Conservation (phyloP, 64 coral and sea anemone genomes). For the Actinia equina region DNA sequence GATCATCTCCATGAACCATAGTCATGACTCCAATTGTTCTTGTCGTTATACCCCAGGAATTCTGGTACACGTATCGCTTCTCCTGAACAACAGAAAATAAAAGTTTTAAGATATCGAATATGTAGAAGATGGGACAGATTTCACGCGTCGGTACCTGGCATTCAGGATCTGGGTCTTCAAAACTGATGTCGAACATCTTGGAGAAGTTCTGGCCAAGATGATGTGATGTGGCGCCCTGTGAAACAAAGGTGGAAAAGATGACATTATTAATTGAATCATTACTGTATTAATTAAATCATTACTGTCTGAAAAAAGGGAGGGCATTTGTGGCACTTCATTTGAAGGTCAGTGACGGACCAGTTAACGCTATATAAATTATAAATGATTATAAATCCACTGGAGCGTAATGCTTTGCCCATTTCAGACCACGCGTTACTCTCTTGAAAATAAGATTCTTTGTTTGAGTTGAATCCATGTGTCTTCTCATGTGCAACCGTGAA, state of each 20-base stretch:
- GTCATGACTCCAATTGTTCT: constrained; percentile 91
- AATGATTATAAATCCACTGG: no score
- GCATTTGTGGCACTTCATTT: no score
- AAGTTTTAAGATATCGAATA: not conserved
- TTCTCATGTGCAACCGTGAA: no score
- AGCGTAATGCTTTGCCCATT: no score
- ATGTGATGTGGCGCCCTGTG: constrained; percentile 83
- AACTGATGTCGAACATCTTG: constrained; percentile 96
- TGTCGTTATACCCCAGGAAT: constrained; percentile 95
- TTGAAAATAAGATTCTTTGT: no score
- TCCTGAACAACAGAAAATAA: constrained; percentile 34
- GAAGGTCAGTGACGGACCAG: no score
- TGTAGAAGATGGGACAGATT: not conserved
- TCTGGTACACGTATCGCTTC: constrained; percentile 88
- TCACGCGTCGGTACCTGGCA: constrained; percentile 24
- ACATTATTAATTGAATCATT: not conserved
- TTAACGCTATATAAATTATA: no score
- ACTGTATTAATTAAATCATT: no score
- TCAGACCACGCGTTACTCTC: no score
- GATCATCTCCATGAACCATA: constrained; percentile 94
- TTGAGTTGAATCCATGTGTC: no score
- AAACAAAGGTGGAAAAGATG: not conserved
- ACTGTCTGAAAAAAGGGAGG: no score
- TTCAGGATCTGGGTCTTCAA: constrained; percentile 88
- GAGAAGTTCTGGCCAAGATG: constrained; percentile 98